Evolutionary conservation across 2,113 vertebrate species (phyloP), one percentile per base, ranked within the genome.

Genomic region (Sorex fumeus): DNA sequence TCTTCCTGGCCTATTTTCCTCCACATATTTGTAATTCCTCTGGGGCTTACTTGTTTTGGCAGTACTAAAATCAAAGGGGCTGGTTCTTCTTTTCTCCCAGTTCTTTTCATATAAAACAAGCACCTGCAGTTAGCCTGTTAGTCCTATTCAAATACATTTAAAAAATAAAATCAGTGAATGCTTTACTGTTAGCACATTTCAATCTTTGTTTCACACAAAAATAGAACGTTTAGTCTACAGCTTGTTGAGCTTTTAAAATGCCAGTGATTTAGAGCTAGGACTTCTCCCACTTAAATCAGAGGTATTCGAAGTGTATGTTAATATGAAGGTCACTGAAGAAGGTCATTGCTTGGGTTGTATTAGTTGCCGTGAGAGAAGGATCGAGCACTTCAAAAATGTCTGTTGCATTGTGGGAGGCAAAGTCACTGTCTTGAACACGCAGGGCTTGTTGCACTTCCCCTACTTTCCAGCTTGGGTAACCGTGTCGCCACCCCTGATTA

Each of bases 1-100:
- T 97, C 96, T 96, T 96, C 96, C 95, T 91, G 74, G 92, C 95
- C 96, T 92, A 84, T 96, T 92, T 94, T 92, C 94, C 94, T 94
- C 92, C 78, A 88, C 75, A 34, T 87, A 86, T 79, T 95, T 96
- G 78, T 95, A 92, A 75, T 93, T 93, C 84, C 50, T 94, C 23
- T 86, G 71, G 96, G 93, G 93, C 84, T 91, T 93, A 91, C 84
- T 95, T 94, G 79, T 96, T 94, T 92, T 87, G 95, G 94, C 95
- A 91, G 92, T 89, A 93, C 92, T 90, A 88, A 94, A 93, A 91
- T 93, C 93, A 94, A 95, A 95, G 96, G 95, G 95, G 94, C 94
- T 96, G 93, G 92, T 96, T 92, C 86, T 96, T 93, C 92, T 95
- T 90, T 95, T 96, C 60, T 96, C 81, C 47, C 30, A 50, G 28